A percentile compares a stretch with the other conserved stretches of the same genome.
Evolutionary conservation across 1,140 invertebrate genomes (phyloP).

Genomic region (Thaumetopoea pityocampa): DNA sequence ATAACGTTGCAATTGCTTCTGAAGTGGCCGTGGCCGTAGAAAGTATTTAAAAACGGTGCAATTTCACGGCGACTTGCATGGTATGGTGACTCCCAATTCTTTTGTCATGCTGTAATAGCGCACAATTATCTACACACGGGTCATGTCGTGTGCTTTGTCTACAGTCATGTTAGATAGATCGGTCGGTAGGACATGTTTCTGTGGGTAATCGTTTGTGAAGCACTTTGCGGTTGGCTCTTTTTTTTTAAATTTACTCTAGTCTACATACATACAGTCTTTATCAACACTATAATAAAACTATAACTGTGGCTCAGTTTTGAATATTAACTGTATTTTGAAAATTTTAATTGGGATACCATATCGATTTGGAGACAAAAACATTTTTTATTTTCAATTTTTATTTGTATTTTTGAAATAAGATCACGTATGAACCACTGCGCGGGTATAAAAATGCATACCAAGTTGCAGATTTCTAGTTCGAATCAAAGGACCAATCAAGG

Average conservation of each 20-base stretch:
- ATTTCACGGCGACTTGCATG: constrained; percentile 53
- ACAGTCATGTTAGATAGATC: constrained; percentile 16
- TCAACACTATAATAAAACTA: neutral
- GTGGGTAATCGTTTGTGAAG: constrained; percentile 12
- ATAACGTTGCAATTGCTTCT: no score
- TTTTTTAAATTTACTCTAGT: neutral
- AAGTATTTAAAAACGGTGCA: constrained; percentile 63
- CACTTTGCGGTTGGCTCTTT: constrained; percentile 5
- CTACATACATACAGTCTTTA: neutral
- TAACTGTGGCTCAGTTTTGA: no score
- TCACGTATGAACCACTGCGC: no score
- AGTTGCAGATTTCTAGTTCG: no score
- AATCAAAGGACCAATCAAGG: no score
- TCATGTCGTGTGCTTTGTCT: constrained; percentile 27
- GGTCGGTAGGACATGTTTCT: constrained; percentile 9
- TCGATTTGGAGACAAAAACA: no score
- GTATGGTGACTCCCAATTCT: constrained; percentile 60
- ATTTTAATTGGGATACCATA: no score
- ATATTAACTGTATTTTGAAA: no score
- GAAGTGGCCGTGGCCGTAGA: constrained; percentile 40
- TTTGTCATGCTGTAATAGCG: constrained; percentile 53
- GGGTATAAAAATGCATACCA: no score
- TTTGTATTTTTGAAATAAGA: no score
- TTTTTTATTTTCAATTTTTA: no score
- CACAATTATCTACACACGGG: constrained; percentile 44